Percentiles rank a stretch among this genome's conserved stretches.
Conservation (phyloP, 2,113 vertebrate genomes). For the Otus sunia region DNA sequence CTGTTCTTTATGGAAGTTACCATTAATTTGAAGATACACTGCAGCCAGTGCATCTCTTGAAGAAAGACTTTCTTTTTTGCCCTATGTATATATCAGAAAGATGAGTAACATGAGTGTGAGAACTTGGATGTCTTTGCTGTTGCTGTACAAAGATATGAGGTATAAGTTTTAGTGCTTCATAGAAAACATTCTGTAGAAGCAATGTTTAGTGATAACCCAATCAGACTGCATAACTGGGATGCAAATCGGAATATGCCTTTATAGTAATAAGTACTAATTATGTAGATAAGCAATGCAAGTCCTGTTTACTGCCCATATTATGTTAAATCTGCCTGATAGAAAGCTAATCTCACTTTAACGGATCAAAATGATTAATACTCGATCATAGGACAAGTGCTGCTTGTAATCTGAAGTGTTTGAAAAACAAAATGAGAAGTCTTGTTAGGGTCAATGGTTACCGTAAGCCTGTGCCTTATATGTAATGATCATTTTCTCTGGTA, state of each 20-base stretch:
- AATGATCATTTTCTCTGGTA: background rate
- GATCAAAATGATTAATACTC: background rate
- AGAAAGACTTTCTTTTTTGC: background rate
- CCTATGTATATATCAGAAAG: background rate
- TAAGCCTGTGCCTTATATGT: background rate
- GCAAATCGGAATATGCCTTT: background rate
- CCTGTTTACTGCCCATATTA: background rate
- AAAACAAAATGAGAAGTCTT: background rate
- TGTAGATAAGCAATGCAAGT: background rate
- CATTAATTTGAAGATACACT: background rate
- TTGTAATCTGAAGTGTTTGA: background rate
- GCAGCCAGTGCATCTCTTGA: background rate
- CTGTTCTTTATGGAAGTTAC: background rate
- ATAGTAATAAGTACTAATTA: background rate
- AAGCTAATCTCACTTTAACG: background rate
- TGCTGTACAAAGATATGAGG: background rate
- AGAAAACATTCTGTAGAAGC: background rate
- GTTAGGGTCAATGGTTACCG: background rate
- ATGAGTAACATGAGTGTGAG: background rate
- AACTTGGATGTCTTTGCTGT: background rate
- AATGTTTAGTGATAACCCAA: background rate
- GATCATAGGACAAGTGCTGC: background rate
- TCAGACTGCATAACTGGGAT: background rate
- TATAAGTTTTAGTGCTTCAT: background rate
- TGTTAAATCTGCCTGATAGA: background rate